Conservation (phyloP, 2,113 vertebrate genomes). For the Silurus glanis region DNA sequence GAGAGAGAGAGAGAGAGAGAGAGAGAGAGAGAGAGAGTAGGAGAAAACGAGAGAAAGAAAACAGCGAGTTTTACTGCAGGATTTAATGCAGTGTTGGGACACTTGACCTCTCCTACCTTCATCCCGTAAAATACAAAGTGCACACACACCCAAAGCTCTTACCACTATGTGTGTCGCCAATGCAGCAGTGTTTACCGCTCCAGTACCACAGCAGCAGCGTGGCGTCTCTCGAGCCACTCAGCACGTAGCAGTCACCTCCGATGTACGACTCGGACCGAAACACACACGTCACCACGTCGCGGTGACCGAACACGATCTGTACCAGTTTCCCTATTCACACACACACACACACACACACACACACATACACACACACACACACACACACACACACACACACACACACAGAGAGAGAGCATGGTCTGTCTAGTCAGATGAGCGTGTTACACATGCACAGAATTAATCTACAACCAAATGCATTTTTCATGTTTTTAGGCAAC, state of each 20-base stretch:
- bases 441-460: neutral
- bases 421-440: too few relatives aligned
- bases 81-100: constrained; percentile 22
- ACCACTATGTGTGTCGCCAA: constrained; percentile 90
- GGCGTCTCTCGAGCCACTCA: constrained; percentile 94
- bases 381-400: constrained; percentile 17
- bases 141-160: constrained; percentile 49
- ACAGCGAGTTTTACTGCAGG: constrained; percentile 28
- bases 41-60: neutral
- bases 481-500: neutral
- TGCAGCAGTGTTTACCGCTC: constrained; percentile 89
- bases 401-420: neutral
- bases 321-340: constrained; percentile 84
- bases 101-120: neutral
- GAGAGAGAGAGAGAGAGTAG: neutral
- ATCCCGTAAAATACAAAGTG: neutral
- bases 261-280: constrained; percentile 94
- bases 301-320: constrained; percentile 96
- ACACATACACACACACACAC: neutral
- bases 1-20: neutral
- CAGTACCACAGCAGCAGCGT: constrained; percentile 97
- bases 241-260: constrained; percentile 94
- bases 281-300: constrained; percentile 95
- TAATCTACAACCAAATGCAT: neutral
- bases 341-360: constrained; percentile 35